Conservation (phyloP, 2,113 vertebrate genomes). For the Campylomormyrus tamandua region DNA sequence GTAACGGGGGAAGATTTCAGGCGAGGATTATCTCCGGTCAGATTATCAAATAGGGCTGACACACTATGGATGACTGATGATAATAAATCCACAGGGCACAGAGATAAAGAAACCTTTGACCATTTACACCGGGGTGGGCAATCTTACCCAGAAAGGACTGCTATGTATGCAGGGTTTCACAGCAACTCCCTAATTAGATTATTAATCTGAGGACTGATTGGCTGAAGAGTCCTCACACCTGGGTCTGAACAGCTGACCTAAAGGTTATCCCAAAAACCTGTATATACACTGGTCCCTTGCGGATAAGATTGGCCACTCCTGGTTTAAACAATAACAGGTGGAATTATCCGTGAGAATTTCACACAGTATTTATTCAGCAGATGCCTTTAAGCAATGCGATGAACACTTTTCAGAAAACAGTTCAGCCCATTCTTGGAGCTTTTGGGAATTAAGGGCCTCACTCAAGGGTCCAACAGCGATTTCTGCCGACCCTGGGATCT, state of each 20-base stretch:
- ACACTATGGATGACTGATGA: not conserved
- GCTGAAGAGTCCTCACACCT: too few species aligned
- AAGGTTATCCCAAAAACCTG: too few species aligned
- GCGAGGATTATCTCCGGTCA: not conserved
- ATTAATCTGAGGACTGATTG: too few species aligned
- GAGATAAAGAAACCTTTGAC: not conserved
- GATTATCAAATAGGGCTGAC: not conserved
- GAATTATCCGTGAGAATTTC: not conserved
- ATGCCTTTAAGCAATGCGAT: not conserved
- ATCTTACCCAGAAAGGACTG: too few species aligned
- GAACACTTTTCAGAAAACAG: not conserved
- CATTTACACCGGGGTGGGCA: not conserved
- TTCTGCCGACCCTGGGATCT: not conserved
- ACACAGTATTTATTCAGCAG: not conserved
- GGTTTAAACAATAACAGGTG: not conserved
- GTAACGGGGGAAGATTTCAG: not conserved
- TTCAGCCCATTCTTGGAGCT: not conserved
- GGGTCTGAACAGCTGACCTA: too few species aligned
- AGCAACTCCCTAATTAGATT: too few species aligned
- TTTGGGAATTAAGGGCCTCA: not conserved
- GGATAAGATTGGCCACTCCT: too few species aligned
- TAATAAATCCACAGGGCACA: not conserved
- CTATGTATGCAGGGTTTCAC: too few species aligned
- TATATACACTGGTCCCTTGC: too few species aligned
- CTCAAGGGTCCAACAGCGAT: not conserved